Percentiles rank a stretch among this genome's conserved stretches.
Evolutionary conservation across 1,140 invertebrate species (phyloP).

Genomic region (Onthophagus taurus): DNA sequence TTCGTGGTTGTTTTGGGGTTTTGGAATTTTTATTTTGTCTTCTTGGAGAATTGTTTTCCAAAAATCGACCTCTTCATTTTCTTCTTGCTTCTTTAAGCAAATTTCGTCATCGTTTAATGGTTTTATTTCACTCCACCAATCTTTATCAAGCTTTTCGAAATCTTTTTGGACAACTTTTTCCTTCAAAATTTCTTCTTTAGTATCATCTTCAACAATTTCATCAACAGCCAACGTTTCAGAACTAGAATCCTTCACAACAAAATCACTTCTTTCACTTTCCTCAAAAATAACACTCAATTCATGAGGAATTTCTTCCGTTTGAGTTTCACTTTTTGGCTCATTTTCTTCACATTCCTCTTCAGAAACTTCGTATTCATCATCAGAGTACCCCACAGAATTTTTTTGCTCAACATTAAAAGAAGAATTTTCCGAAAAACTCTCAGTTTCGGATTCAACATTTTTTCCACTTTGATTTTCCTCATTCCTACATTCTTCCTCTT

Average conservation of each 20-base stretch:
- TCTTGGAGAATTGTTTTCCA: not conserved
- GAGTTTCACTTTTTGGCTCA: slow-evolving; percentile 19
- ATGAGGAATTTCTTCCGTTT: slow-evolving; percentile 35
- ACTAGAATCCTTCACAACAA: not conserved
- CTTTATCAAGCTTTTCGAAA: slow-evolving; percentile 16
- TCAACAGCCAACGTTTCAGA: not conserved
- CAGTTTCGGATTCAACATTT: too few relatives aligned
- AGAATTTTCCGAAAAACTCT: too few relatives aligned
- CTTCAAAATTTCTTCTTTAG: slow-evolving; percentile 20
- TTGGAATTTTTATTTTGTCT: not conserved
- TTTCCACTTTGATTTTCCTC: too few relatives aligned
- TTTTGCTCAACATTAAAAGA: too few relatives aligned
- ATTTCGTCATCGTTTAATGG: slow-evolving; percentile 18
- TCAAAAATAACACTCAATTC: slow-evolving; percentile 48
- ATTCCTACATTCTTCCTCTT: too few relatives aligned
- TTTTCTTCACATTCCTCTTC: slow-evolving; percentile 18
- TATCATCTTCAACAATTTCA: not conserved
- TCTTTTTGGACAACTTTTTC: not conserved
- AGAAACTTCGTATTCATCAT: slow-evolving; percentile 19
- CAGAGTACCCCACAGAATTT: too few relatives aligned
- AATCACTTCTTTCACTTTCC: slow-evolving; percentile 40
- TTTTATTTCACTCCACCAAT: slow-evolving; percentile 28
- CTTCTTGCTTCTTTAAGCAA: slow-evolving; percentile 8
- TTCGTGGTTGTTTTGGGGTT: not conserved
- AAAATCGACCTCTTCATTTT: slow-evolving; percentile 19